Base-by-base conservation (phyloP, 2,113 vertebrate species). In the Dasyprocta punctata region DNA sequence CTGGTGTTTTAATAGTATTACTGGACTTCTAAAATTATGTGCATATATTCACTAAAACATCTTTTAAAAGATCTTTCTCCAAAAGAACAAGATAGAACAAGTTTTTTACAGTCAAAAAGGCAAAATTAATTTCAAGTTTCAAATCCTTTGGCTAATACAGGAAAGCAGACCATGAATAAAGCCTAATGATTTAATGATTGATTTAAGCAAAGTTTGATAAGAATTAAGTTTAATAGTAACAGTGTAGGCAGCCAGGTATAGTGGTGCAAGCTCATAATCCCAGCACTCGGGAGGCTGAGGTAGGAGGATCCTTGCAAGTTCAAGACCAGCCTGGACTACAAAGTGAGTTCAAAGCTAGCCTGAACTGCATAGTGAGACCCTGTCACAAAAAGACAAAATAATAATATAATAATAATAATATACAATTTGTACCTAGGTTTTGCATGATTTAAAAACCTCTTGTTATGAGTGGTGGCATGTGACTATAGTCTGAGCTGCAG, bases 371-470 rank as follows among this genome's bases (percentile, higher is more conserved):
- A 56, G 54, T 16, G 16, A 56, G 54, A 56, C 17, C 54, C 54
- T 56, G 54, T 56, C 54, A 19, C 54, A 56, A 17, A 56, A 19
- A 56, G 54, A 12, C 54, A 56, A 56, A 56, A 56, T 56, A 56
- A 56, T 56, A 56, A 56, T 49, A 49, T 81, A 90, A 87, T 85
- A 58, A 75, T n/a, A 96, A 81, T 26, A 80, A 9, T 7, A 65
- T 11, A 94, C 91, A 60, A 92, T 89, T 93, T 80, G n/a, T 61
- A 78, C 41, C 44, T 94, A 81, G 67, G 33, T 52, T 38, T 86
- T 89, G 1, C 17, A 71, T 71, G 71, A 81, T 54, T 95, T 94
- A 90, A 95, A 97, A 94, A 22, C 60, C 75, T 78, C 30, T 80
- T 78, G 75, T 28, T 26, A 47, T 28, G 44, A 77, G 24, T 14